A percentile compares a stretch with the other conserved stretches of the same genome.
Conservation (phyloP, 2,888 invertebrate genomes). For the Anagyrus pseudococci region DNA sequence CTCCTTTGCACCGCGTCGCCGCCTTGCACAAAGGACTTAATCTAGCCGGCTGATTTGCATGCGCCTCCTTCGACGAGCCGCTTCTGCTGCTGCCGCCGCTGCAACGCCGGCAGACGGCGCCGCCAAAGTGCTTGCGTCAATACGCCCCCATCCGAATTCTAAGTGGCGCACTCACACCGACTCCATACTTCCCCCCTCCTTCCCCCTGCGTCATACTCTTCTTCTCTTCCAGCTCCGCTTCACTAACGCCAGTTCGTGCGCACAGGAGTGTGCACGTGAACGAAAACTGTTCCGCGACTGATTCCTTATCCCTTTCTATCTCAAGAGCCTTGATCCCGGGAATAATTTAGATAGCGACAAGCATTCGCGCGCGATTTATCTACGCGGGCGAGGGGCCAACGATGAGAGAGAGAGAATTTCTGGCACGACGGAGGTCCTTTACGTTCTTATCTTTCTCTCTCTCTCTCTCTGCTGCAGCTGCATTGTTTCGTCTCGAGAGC, state of each 20-base stretch:
- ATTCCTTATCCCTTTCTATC: slow-evolving; percentile 3
- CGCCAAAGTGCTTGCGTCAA: slow-evolving; percentile 20
- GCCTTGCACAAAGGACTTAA: slow-evolving; percentile 29
- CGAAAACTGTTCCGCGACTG: not conserved
- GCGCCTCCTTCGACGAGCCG: slow-evolving; percentile 5
- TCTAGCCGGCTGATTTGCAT: slow-evolving; percentile 37
- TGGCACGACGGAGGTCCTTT: too few relatives aligned
- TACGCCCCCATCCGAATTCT: slow-evolving; percentile 22
- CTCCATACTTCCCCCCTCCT: not conserved
- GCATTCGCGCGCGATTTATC: slow-evolving; percentile 23
- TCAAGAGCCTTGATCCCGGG: slow-evolving; percentile 15
- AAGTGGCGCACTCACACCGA: slow-evolving; percentile 6
- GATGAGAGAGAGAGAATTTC: too few relatives aligned
- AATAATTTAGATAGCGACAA: slow-evolving; percentile 40
- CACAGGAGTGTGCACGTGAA: too few relatives aligned
- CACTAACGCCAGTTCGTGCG: too few relatives aligned
- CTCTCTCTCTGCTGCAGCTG: too few relatives aligned
- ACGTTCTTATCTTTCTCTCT: too few relatives aligned
- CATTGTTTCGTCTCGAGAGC: too few relatives aligned
- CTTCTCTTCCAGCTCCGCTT: not conserved
- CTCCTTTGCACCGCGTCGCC: slow-evolving; percentile 20
- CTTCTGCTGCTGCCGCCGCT: not conserved
- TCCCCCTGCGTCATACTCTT: too few relatives aligned
- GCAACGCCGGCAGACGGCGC: not conserved
- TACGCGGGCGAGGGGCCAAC: too few relatives aligned